Evolutionary conservation across 2,113 vertebrate species (phyloP).

Genomic region (Elephas maximus): DNA sequence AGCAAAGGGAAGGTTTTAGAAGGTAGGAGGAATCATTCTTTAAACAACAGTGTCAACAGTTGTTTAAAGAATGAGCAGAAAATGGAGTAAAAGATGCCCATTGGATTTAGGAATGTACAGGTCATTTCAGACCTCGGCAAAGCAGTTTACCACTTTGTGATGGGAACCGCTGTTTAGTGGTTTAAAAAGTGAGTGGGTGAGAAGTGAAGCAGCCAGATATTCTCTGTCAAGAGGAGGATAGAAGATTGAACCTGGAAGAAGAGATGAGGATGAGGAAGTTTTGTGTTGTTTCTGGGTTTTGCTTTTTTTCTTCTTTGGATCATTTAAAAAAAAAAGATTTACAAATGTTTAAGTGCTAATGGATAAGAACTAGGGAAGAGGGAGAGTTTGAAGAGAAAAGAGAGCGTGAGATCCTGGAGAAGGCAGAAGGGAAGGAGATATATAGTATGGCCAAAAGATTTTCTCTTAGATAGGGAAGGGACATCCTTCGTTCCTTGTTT

Average conservation of each 20-base stretch:
- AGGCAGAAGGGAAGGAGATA: not conserved
- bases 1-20: constrained; percentile 4
- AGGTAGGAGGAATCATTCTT: not conserved
- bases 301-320: not conserved
- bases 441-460: not conserved
- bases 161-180: not conserved
- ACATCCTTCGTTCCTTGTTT: not conserved
- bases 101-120: not conserved
- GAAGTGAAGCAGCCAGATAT: not conserved
- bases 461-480: not conserved
- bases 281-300: not conserved
- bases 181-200: not conserved
- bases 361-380: not conserved
- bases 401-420: not conserved
- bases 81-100: not conserved
- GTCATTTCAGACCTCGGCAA: constrained; percentile 46
- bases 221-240: not conserved
- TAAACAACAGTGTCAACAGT: not conserved
- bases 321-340: constrained; percentile 31
- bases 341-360: constrained; percentile 39
- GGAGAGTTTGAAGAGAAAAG: not conserved
- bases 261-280: not conserved
- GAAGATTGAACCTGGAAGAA: not conserved
- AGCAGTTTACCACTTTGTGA: not conserved
- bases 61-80: constrained; percentile 27